Percentiles rank a stretch among this genome's conserved stretches.
These are phyloP conservation scores for Drosophila sordidula DNA, from an alignment of 2,888 invertebrate species.

Conservation along the genomic window DNA sequence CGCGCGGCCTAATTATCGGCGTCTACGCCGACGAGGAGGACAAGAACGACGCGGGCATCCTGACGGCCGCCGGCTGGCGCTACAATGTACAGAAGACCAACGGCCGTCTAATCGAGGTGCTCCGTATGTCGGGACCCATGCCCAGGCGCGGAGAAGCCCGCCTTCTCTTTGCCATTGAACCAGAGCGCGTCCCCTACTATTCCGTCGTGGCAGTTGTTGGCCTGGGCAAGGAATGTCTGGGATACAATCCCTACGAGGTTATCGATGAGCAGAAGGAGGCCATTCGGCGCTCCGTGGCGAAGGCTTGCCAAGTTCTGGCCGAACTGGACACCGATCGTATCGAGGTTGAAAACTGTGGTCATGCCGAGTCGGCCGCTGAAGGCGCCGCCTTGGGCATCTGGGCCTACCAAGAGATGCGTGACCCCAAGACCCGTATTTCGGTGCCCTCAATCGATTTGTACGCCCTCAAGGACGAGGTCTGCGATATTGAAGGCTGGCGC, in stretches of 20 bases:
- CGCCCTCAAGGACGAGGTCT: conserved; percentile 87
- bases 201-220: conserved; percentile 91
- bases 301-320: conserved; percentile 87
- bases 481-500: conserved; percentile 90
- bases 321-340: conserved; percentile 87
- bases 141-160: conserved; percentile 86
- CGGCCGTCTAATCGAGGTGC: conserved; percentile 87
- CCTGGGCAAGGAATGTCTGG: conserved; percentile 89
- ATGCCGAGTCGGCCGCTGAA: conserved; percentile 92
- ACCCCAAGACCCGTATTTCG: conserved; percentile 71
- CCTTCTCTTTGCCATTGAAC: conserved; percentile 88
- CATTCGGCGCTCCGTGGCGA: conserved; percentile 89
- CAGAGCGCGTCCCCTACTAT: conserved; percentile 85
- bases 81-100: conserved; percentile 86
- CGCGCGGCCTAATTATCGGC: conserved; percentile 87
- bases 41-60: conserved; percentile 86
- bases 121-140: conserved; percentile 86
- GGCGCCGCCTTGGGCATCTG: conserved; percentile 90
- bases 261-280: conserved; percentile 91
- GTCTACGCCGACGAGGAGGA: conserved; percentile 88
- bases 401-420: conserved; percentile 87
- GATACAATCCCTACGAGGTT: conserved; percentile 89
- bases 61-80: conserved; percentile 88
- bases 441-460: conserved; percentile 85
- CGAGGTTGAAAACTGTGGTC: conserved; percentile 90